Evolutionary conservation across 2,888 invertebrate species (phyloP), one percentile per base, ranked within the genome.

Genomic region (Drosophila borealis): DNA sequence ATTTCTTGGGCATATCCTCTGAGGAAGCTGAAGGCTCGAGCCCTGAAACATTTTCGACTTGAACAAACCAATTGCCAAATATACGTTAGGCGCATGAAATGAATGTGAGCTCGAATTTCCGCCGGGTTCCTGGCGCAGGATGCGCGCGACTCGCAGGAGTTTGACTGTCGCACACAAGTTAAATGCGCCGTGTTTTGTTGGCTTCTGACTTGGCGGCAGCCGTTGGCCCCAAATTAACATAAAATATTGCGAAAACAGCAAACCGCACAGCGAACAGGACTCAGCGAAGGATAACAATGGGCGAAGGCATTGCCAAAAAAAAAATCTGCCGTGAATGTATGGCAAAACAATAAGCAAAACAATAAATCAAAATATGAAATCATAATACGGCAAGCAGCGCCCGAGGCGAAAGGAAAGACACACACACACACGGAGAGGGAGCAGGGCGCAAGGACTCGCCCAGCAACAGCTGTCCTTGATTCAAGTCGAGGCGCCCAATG

Each of bases 331-430:
- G 60, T 68, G 70, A 80, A 69, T 83, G 70, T 84, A 64, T 81
- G 67, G 87, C 82, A 74, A 83, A 88, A 85, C 88, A 83, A 83
- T 88, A 79, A 81, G 88, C 80, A 69, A 87, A 85, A 87, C 88
- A 83, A 83, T 83, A 83, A 83, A 83, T 83, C 83, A 83, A 83
- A 83, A 85, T 79, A 83, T 83, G 88, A 88, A 88, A 88, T 88
- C 88, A 88, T 88, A 83, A 79, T 74, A 68, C 66, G 36, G 49
- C 37, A 13, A 13, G 21, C 55, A 59, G 67, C 62, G 66, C 71
- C 45, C 56, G 65, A 62, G 76, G 72, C 72, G 55, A 51, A 57
- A 21, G 55, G 57, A 56, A 54, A 55, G 44, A 49, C 33, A 2
- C 17, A 2, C 17, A 17, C 2, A 17, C 2, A 29, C 36, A 19